phyloP scores from a whole-genome alignment of 2,113 vertebrate genomes.

The Cairina moschata region DNA sequence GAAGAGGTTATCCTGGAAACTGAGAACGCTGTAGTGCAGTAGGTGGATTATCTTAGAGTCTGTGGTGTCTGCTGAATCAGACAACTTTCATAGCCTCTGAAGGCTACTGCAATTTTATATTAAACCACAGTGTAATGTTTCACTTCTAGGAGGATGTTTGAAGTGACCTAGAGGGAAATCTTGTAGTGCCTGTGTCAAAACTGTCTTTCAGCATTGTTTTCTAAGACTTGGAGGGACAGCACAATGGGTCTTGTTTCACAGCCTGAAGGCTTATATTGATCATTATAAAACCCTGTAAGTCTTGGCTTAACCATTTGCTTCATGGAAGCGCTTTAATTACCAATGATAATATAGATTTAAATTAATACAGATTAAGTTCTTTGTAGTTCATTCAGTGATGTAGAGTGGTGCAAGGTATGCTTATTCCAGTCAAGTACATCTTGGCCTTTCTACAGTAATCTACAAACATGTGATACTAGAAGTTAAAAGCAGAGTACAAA shows the following conservation, averaged over 20 bases:
- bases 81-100: background rate
- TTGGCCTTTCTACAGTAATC: background rate
- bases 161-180: background rate
- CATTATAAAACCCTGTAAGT: background rate
- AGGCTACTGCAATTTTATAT: background rate
- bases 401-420: background rate
- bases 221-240: background rate
- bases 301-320: background rate
- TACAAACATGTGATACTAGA: background rate
- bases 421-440: background rate
- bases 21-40: background rate
- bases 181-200: background rate
- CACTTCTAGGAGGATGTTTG: background rate
- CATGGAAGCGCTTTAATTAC: background rate
- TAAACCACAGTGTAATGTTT: background rate
- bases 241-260: background rate
- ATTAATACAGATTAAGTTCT: background rate
- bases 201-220: background rate
- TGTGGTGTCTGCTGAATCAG: background rate
- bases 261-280: background rate
- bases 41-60: background rate
- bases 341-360: background rate
- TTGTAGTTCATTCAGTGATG: background rate
- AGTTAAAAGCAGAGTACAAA: background rate
- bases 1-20: background rate